Base-by-base conservation (phyloP, 2,113 vertebrate species). In the Promerops cafer region DNA sequence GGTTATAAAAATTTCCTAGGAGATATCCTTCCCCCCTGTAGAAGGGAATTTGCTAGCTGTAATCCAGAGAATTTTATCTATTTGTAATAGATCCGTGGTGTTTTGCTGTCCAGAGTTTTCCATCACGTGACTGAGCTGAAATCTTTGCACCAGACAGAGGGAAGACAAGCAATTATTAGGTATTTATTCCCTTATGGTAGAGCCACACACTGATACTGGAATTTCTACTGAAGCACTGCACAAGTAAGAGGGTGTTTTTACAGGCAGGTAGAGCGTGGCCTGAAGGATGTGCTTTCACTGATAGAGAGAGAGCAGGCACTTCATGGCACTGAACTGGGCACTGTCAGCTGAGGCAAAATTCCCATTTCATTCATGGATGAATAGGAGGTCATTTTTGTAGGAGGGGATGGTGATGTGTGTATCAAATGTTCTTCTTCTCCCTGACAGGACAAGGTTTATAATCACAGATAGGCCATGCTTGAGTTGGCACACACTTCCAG, bases 341-440 rank as follows among this genome's bases (percentile, higher is more conserved):
- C 52, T 70, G 7, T 37, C 35, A 60, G 28, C 72, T 65, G 45
- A 77, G 47, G 18, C 9, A 57, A 83, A 92, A 80, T 57, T 90
- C 68, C 59, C 30, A 23, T 81, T 92, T 89, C 47, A 54, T 89
- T 92, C 42, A 49, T 74, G 79, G 71, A 57, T 88, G 68, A 88
- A 37, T 42, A 40, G 22, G 26, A 63, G 87, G 39, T 37, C 53
- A 77, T 81, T 92, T 88, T 86, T 63, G 15, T 75, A 33, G 87
- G 42, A 88, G 56, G n/a, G 72, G 31, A 85, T 13, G 66, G 39
- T 78, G 66, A 27, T 69, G 50, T 78, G 88, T 70, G 71, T 91
- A 86, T 94, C 60, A 71, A 93, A 76, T 84, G 44, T 66, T 94
- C 93, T 95, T 96, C 83, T 97, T 97, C 79, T 90, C 74, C 47